Conservation (phyloP, 2,888 invertebrate genomes). For the Cyclophora albipunctata region DNA sequence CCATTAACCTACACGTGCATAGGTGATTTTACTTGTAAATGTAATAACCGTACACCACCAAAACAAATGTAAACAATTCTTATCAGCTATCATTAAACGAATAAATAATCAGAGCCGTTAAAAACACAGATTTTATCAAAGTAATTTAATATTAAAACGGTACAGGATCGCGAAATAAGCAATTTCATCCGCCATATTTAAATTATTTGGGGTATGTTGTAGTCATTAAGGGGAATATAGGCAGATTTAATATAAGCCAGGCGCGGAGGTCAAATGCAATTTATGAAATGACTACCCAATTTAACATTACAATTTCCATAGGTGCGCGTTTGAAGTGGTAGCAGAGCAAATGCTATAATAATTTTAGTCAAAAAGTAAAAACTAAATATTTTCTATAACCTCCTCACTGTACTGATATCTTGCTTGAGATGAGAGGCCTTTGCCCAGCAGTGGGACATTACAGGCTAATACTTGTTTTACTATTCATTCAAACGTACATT, state of each 20-base stretch:
- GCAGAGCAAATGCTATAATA: conserved; percentile 3
- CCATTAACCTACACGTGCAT: too few relatives aligned
- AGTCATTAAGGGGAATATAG: conserved; percentile 34
- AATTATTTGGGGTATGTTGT: conserved; percentile 7
- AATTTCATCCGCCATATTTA: conserved; percentile 9
- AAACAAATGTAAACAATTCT: too few relatives aligned
- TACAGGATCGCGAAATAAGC: not conserved
- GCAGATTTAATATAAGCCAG: conserved; percentile 38
- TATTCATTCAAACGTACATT: too few relatives aligned
- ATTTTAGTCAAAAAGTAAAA: too few relatives aligned
- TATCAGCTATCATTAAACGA: too few relatives aligned
- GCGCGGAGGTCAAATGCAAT: conserved; percentile 41
- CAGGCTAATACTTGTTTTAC: too few relatives aligned
- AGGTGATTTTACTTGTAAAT: too few relatives aligned
- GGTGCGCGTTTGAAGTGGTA: conserved; percentile 8
- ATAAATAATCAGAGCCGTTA: not conserved
- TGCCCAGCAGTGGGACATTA: too few relatives aligned
- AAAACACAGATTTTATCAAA: not conserved
- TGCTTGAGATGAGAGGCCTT: too few relatives aligned
- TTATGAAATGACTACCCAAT: conserved; percentile 54
- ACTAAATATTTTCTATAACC: too few relatives aligned
- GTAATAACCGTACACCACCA: too few relatives aligned
- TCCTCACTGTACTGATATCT: too few relatives aligned
- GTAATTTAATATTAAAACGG: not conserved
- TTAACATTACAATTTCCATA: conserved; percentile 45